These are phyloP conservation scores for Acronicta alni DNA, from an alignment of 2,888 invertebrate genomes.

Conservation along the genomic window DNA sequence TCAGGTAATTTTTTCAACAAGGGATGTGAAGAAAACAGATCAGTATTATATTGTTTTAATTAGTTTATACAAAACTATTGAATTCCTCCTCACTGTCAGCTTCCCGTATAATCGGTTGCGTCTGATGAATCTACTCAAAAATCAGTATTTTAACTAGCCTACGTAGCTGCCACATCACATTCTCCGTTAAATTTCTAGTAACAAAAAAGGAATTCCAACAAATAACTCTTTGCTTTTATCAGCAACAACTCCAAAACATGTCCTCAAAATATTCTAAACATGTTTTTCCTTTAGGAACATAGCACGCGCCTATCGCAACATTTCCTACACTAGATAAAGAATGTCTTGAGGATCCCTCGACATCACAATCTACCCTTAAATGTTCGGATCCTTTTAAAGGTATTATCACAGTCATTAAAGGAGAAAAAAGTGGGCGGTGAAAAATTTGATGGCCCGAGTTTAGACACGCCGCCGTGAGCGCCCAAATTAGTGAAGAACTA, in stretches of 20 bases:
- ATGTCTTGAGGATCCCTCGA: conserved; percentile 19
- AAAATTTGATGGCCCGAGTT: conserved; percentile 42
- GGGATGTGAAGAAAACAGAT: not conserved
- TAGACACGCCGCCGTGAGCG: conserved; percentile 51
- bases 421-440: conserved; percentile 42
- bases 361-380: conserved; percentile 48
- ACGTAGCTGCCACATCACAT: too few relatives aligned
- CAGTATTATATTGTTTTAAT: not conserved
- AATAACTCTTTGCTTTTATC: conserved; percentile 22
- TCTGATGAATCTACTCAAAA: too few relatives aligned
- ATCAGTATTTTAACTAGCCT: too few relatives aligned
- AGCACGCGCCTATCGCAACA: conserved; percentile 37
- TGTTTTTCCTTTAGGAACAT: conserved; percentile 12
- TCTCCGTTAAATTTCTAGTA: not conserved
- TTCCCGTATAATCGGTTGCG: too few relatives aligned
- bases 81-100: too few relatives aligned
- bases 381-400: conserved; percentile 45
- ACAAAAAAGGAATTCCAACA: conserved; percentile 1
- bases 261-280: conserved; percentile 19
- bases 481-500: conserved; percentile 34
- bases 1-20: conserved; percentile 38
- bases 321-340: conserved; percentile 39
- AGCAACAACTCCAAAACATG: conserved; percentile 11
- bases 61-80: too few relatives aligned
- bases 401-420: conserved; percentile 48